Conservation (phyloP, 2,888 invertebrate species). For the Chalcis sispes region DNA sequence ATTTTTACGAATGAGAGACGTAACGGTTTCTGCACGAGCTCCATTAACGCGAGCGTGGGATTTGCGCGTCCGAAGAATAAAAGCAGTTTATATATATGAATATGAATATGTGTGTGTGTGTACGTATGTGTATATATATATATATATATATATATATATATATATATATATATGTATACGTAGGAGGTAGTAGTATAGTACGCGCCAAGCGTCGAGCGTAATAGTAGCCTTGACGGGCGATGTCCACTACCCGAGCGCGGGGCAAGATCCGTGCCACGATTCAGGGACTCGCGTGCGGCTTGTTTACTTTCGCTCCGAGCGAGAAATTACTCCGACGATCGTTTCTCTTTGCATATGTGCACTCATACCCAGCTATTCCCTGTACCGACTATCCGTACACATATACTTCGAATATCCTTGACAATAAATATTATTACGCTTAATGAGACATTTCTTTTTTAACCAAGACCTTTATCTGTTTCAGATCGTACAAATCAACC, state of each 20-base stretch:
- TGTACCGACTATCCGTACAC: neutral
- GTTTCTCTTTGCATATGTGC: neutral
- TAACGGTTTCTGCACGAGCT: neutral
- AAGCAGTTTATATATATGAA: too few relatives aligned
- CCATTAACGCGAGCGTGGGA: conserved; percentile 15
- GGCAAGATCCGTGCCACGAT: conserved; percentile 71
- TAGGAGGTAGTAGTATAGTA: conserved; percentile 10
- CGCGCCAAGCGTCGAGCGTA: conserved; percentile 61
- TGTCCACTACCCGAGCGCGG: conserved; percentile 59
- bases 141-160: too few relatives aligned
- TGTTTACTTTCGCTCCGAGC: conserved; percentile 52
- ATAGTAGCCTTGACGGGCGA: conserved; percentile 74
- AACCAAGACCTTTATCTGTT: conserved; percentile 61
- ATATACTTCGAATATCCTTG: neutral
- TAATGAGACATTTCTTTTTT: conserved; percentile 48
- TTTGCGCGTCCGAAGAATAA: neutral
- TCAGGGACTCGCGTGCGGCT: conserved; percentile 63
- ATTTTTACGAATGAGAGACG: too few relatives aligned
- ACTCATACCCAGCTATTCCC: neutral
- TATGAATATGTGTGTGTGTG: too few relatives aligned
- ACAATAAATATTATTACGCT: conserved; percentile 27
- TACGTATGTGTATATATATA: too few relatives aligned
- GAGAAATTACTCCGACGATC: conserved; percentile 38
- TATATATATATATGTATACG: too few relatives aligned
- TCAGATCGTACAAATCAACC: conserved; percentile 77